Conservation (phyloP, 1,140 invertebrate genomes). For the Contarinia nasturtii region DNA sequence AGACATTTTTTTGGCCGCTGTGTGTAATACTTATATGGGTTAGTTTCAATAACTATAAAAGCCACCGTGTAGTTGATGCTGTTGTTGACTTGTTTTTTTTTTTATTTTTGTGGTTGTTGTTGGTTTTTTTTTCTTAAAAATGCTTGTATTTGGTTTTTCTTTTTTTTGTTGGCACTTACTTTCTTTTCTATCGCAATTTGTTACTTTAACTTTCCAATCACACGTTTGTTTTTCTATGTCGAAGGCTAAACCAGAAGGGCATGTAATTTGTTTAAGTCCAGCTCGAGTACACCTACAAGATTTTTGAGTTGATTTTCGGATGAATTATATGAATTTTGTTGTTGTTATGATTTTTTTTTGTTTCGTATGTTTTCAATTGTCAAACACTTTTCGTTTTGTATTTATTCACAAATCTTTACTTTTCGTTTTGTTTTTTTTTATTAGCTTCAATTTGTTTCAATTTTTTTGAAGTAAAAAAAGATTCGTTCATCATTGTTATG, state of each 20-base stretch:
- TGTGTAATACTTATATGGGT: no score
- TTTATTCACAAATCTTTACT: no score
- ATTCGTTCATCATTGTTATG: no score
- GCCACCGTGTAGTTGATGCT: no score
- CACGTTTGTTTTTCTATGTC: slow-evolving; percentile 93
- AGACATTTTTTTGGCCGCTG: no score
- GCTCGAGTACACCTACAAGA: slow-evolving; percentile 68
- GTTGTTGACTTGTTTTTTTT: no score
- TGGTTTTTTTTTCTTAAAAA: not conserved
- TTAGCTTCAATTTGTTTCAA: no score
- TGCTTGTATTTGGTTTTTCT: slow-evolving; percentile 5
- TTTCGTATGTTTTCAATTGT: not conserved
- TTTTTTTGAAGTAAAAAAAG: no score
- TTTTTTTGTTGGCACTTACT: slow-evolving; percentile 49
- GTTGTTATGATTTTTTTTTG: slow-evolving; percentile 4
- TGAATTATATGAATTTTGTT: not conserved
- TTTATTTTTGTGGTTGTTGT: no score
- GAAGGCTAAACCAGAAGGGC: slow-evolving; percentile 85
- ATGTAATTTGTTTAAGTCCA: slow-evolving; percentile 85
- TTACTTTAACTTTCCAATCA: slow-evolving; percentile 93
- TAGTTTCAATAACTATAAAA: no score
- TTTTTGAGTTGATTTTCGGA: slow-evolving; percentile 7
- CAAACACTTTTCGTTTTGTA: no score
- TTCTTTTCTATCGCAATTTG: slow-evolving; percentile 86
- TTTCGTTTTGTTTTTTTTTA: no score